Conservation (phyloP, 2,888 invertebrate genomes). For the Schizotus pectinicornis region DNA sequence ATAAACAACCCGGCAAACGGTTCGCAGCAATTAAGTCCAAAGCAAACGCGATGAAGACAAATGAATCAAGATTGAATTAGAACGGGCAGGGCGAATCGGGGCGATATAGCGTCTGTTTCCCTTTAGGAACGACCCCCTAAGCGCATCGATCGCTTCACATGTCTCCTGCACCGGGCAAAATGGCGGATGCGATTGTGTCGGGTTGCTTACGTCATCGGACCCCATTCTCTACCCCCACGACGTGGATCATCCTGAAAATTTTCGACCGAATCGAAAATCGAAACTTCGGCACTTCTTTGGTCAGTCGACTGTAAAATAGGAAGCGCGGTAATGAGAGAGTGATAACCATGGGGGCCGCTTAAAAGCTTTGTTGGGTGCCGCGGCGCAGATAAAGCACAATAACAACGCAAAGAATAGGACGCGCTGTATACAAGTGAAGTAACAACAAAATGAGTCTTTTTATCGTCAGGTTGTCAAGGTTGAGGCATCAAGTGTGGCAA, state of each 20-base stretch:
- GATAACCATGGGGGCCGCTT: too few relatives aligned
- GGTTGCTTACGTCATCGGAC: conserved; percentile 27
- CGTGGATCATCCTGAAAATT: neutral
- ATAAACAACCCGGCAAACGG: conserved; percentile 29
- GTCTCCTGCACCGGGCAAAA: conserved; percentile 57
- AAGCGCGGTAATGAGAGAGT: too few relatives aligned
- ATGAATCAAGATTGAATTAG: conserved; percentile 46
- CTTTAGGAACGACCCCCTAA: conserved; percentile 40
- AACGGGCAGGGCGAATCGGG: conserved; percentile 31
- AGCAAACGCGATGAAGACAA: conserved; percentile 45
- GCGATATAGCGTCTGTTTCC: conserved; percentile 46
- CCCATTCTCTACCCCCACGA: neutral
- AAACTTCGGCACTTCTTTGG: too few relatives aligned
- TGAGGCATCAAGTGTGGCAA: neutral
- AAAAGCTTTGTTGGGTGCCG: too few relatives aligned
- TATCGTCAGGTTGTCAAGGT: neutral
- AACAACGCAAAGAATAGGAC: neutral
- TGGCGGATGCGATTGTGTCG: conserved; percentile 42
- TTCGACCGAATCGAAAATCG: too few relatives aligned
- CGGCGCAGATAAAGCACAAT: too few relatives aligned
- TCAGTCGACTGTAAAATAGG: too few relatives aligned
- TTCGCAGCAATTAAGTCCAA: conserved; percentile 34
- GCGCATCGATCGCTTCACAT: conserved; percentile 56
- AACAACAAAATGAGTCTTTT: neutral
- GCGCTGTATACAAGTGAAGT: neutral